Evolutionary conservation across 2,888 invertebrate genomes (phyloP).

Genomic region (Dynastes hyllus): DNA sequence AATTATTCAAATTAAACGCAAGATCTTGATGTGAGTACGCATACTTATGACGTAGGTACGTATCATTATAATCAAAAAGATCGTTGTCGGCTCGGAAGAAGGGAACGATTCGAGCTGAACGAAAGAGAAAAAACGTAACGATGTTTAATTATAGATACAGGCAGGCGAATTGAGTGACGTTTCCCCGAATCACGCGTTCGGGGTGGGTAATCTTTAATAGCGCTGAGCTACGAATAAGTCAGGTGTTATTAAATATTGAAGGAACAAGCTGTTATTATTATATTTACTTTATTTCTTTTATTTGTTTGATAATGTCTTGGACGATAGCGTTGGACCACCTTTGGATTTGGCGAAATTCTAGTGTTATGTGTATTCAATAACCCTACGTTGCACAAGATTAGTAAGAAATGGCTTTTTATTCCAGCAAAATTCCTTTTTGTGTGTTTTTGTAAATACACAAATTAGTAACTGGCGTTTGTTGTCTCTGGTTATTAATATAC

Average conservation of each 20-base stretch:
- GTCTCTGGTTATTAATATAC: no score
- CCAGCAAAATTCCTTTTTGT: no score
- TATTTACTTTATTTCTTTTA: neutral
- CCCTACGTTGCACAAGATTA: no score
- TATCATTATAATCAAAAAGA: neutral
- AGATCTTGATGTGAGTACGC: no score
- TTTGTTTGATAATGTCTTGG: no score
- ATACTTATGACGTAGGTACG: neutral
- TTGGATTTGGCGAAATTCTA: no score
- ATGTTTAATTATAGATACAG: conserved; percentile 28
- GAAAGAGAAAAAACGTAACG: conserved; percentile 10
- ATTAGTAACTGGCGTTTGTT: no score
- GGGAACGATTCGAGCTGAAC: neutral
- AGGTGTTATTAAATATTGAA: conserved; percentile 19
- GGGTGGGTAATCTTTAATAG: conserved; percentile 17
- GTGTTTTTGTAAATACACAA: no score
- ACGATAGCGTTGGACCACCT: no score
- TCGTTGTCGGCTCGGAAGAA: no score
- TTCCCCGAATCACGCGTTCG: conserved; percentile 30
- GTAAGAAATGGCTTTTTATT: no score
- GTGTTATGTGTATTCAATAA: no score
- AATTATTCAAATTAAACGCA: conserved; percentile 22
- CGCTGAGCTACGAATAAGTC: neutral
- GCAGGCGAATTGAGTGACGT: conserved; percentile 28
- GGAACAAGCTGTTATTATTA: conserved; percentile 4